These are phyloP conservation scores for Trichogramma dendrolimi DNA, from an alignment of 2,888 invertebrate genomes.

Conservation along the genomic window DNA sequence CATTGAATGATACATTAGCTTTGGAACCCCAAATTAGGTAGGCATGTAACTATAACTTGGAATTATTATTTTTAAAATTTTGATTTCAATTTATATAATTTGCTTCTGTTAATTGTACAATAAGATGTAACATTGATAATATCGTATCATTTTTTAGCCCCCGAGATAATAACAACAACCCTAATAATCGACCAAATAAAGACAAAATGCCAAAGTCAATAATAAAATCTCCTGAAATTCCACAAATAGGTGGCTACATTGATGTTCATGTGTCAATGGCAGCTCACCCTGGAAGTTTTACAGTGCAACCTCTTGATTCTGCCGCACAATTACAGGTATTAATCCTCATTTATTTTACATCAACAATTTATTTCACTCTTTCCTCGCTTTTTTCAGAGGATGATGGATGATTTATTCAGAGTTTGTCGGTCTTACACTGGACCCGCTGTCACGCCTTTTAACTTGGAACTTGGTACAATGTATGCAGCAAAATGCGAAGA, in stretches of 20 bases:
- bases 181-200: slow-evolving; percentile 31
- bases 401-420: slow-evolving; percentile 67
- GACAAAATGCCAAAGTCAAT: slow-evolving; percentile 9
- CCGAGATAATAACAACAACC: slow-evolving; percentile 43
- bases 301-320: slow-evolving; percentile 52
- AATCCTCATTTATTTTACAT: background rate
- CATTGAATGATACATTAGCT: slow-evolving; percentile 67
- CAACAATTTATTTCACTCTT: background rate
- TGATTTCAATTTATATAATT: background rate
- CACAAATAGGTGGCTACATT: slow-evolving; percentile 58
- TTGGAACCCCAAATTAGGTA: slow-evolving; percentile 59
- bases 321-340: slow-evolving; percentile 30
- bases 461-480: slow-evolving; percentile 58
- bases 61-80: slow-evolving; percentile 12
- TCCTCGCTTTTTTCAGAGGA: slow-evolving; percentile 39
- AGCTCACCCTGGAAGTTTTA: slow-evolving; percentile 72
- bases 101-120: background rate
- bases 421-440: slow-evolving; percentile 58
- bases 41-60: slow-evolving; percentile 45
- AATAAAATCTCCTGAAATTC: slow-evolving; percentile 51
- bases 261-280: slow-evolving; percentile 74
- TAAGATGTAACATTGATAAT: background rate
- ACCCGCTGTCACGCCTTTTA: slow-evolving; percentile 51
- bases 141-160: slow-evolving; percentile 17
- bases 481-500: slow-evolving; percentile 67